phyloP scores from a whole-genome alignment of 1,140 invertebrate genomes.

The Acromyrmex echinatior region DNA sequence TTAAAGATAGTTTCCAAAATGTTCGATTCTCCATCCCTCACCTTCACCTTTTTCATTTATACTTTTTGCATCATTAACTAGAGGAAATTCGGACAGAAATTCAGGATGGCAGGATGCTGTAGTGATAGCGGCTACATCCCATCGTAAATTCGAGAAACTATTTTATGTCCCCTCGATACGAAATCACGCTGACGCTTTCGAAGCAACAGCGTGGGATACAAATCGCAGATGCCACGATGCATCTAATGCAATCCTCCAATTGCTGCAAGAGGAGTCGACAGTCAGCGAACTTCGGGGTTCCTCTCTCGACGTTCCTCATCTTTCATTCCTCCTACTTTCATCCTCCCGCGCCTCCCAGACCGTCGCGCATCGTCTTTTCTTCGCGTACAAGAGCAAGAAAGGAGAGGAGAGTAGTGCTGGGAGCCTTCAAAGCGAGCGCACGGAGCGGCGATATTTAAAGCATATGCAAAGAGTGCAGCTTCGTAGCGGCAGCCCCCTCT shows the following conservation, averaged over 20 bases:
- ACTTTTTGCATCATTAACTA: not conserved
- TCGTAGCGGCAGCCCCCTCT: slow-evolving; percentile 54
- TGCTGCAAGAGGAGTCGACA: slow-evolving; percentile 44
- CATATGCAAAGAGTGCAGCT: slow-evolving; percentile 82
- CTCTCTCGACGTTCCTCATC: slow-evolving; percentile 54
- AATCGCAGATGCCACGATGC: slow-evolving; percentile 15
- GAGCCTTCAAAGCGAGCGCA: slow-evolving; percentile 67
- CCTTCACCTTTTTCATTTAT: not conserved
- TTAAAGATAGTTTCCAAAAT: slow-evolving; percentile 34
- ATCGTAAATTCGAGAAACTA: slow-evolving; percentile 72
- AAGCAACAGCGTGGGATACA: slow-evolving; percentile 5
- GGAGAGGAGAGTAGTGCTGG: slow-evolving; percentile 60
- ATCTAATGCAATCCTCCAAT: slow-evolving; percentile 21
- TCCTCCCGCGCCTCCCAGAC: not conserved
- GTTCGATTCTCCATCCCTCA: slow-evolving; percentile 20
- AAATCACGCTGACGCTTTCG: slow-evolving; percentile 38
- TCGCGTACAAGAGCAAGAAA: slow-evolving; percentile 35
- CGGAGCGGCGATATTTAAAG: slow-evolving; percentile 83
- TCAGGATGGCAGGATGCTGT: not conserved
- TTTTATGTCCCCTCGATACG: slow-evolving; percentile 58
- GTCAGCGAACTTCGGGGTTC: slow-evolving; percentile 37
- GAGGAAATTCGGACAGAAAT: slow-evolving; percentile 32
- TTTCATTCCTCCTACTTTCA: slow-evolving; percentile 57
- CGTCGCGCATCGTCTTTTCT: slow-evolving; percentile 39
- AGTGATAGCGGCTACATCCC: not conserved